Evolutionary conservation across 2,888 invertebrate species (phyloP), one percentile per base, ranked within the genome.

Genomic region (Ethmia dodecea): DNA sequence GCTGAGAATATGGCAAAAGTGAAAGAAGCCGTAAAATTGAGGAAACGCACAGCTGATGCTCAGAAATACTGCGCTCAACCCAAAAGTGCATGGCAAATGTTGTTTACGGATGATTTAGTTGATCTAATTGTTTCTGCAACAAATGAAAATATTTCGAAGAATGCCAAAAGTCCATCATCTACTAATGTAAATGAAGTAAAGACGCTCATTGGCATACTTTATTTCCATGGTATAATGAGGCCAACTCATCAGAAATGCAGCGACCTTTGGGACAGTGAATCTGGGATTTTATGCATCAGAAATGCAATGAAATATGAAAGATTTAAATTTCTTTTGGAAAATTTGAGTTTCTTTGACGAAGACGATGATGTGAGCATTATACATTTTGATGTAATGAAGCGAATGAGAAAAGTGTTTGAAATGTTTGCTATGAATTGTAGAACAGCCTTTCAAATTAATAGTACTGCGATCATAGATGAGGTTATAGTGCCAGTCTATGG

Each of bases 391-490:
- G 52, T 67, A 12, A 77, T 87, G 73, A 78, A 67, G 46, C 71
- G 76, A 6, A 77, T 84, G 38, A 65, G 81, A 27, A 74, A 78
- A 56, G 66, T 81, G 3, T 79, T 87, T 42, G 81, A 86, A 51
- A 78, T 78, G 38, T 86, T 87, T 42, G 70, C 79, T 15, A 56
- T 74, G 52, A 86, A 86, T 54, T 83, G 86, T 45, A 70, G 80
- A 52, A 69, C 66, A 38, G 61, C 69, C 33, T 65, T 67, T 42
- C 67, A 73, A 18, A 60, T 78, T 27, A 67, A 67, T 20, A 67
- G 67, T 40, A 45, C 55, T 24, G 74, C 60, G 4, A 78, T 81
- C 25, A 59, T 86, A 46, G 86, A 86, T 63, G 86, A 86, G 57
- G 63, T 77, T 38, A 62, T 87, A 40, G 56, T 78, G 31, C 80